Percentiles rank a stretch among this genome's conserved stretches.
Evolutionary conservation across 2,113 vertebrate genomes (phyloP).

Genomic region (Glaucomys volans): DNA sequence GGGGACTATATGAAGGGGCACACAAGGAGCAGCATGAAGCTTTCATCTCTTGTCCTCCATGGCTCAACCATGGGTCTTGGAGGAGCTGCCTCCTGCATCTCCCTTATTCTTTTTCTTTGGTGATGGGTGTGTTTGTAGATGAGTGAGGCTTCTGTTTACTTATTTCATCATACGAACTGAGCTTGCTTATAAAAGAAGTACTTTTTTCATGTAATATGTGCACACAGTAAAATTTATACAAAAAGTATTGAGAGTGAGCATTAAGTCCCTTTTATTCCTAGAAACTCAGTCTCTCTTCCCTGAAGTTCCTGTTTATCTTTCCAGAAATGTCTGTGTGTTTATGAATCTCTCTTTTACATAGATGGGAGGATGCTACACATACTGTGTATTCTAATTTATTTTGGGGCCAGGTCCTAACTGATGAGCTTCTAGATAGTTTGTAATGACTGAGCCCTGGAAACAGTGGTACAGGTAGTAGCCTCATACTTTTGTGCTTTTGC

Average conservation of each 20-base stretch:
- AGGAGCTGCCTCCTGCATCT: neutral
- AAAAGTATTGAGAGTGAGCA: constrained; percentile 24
- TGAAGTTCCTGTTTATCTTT: neutral
- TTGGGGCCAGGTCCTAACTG: neutral
- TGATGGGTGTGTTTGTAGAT: fast-evolving
- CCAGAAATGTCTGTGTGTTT: neutral
- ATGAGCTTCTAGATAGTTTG: neutral
- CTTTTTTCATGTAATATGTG: neutral
- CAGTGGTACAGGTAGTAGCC: neutral
- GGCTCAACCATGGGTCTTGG: neutral
- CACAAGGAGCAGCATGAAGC: neutral
- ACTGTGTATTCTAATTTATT: neutral
- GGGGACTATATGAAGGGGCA: neutral
- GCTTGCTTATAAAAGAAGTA: neutral
- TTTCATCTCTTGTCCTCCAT: neutral
- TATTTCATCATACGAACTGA: neutral
- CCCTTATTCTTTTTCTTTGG: neutral
- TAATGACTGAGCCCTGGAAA: neutral
- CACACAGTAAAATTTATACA: neutral
- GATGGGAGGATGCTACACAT: neutral
- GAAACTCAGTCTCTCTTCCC: neutral
- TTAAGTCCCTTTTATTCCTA: neutral
- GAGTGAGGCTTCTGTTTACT: neutral
- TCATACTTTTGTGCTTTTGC: neutral
- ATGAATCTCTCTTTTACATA: neutral